Evolutionary conservation across 2,113 vertebrate genomes (phyloP).

Genomic region (Prionailurus viverrinus): DNA sequence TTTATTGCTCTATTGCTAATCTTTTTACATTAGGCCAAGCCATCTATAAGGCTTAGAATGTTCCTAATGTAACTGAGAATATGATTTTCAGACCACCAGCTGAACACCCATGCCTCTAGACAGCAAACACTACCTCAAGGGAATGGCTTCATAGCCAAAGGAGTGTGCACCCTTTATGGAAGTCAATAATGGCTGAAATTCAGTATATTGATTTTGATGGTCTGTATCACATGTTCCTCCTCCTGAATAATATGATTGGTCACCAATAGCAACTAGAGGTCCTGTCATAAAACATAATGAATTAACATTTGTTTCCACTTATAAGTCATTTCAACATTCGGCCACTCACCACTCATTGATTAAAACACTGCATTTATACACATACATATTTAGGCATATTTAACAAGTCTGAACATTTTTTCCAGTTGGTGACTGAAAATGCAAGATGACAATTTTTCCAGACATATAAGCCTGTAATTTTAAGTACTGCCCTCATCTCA

Average conservation of each 20-base stretch:
- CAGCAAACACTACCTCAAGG: background rate
- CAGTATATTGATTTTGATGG: background rate
- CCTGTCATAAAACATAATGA: conserved; percentile 51
- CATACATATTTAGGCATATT: conserved; percentile 22
- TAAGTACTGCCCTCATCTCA: conserved; percentile 25
- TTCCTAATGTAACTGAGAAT: background rate
- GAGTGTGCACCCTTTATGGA: background rate
- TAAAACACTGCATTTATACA: conserved; percentile 21
- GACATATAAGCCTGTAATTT: background rate
- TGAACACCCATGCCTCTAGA: background rate
- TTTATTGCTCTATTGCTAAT: background rate
- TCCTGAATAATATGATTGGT: conserved; percentile 14
- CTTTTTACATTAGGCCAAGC: background rate
- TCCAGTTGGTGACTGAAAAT: conserved; percentile 41
- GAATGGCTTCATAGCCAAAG: background rate
- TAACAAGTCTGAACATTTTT: conserved; percentile 41
- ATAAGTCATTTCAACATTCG: background rate
- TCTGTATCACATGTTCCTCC: background rate
- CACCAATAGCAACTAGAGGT: conserved; percentile 20
- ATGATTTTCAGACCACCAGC: background rate
- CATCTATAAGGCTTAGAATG: background rate
- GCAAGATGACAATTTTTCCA: conserved; percentile 42
- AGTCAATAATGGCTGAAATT: background rate
- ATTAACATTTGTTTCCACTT: conserved; percentile 66
- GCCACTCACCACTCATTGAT: conserved; percentile 29